Percentiles rank a stretch among this genome's conserved stretches.
Conservation (phyloP, 2,888 invertebrate species). For the Parnassius smintheus region DNA sequence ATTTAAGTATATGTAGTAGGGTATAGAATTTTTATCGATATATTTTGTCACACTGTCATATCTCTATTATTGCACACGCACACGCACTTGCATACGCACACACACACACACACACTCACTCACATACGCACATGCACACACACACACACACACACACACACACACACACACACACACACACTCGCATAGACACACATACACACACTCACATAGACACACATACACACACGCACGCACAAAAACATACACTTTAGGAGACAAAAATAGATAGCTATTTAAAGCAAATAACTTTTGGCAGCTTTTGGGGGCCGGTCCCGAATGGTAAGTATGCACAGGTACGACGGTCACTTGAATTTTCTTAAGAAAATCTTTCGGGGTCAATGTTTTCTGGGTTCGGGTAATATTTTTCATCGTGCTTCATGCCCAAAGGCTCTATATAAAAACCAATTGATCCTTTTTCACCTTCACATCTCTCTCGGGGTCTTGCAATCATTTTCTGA, state of each 20-base stretch:
- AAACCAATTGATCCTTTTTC: constrained; percentile 50
- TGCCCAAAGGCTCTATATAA: constrained; percentile 49
- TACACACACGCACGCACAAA: neutral
- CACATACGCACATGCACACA: too few species aligned
- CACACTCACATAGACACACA: too few species aligned
- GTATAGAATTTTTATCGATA: too few species aligned
- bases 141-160: too few species aligned
- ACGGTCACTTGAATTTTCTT: constrained; percentile 45
- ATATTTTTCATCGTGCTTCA: constrained; percentile 63
- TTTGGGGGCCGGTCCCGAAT: constrained; percentile 64
- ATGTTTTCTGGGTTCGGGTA: constrained; percentile 67
- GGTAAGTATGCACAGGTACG: constrained; percentile 59
- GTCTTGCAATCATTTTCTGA: constrained; percentile 52
- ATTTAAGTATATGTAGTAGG: too few species aligned
- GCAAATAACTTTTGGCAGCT: constrained; percentile 23
- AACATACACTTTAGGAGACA: constrained; percentile 56
- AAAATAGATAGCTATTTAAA: too few species aligned
- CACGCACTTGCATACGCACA: too few species aligned
- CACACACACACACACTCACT: too few species aligned
- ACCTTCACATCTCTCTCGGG: constrained; percentile 52
- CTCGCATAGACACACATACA: too few species aligned
- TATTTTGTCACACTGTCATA: too few species aligned
- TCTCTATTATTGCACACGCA: too few species aligned
- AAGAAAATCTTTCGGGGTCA: constrained; percentile 67
- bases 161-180: too few species aligned